Conservation (phyloP, 2,113 vertebrate genomes). For the Crotalus viridis region DNA sequence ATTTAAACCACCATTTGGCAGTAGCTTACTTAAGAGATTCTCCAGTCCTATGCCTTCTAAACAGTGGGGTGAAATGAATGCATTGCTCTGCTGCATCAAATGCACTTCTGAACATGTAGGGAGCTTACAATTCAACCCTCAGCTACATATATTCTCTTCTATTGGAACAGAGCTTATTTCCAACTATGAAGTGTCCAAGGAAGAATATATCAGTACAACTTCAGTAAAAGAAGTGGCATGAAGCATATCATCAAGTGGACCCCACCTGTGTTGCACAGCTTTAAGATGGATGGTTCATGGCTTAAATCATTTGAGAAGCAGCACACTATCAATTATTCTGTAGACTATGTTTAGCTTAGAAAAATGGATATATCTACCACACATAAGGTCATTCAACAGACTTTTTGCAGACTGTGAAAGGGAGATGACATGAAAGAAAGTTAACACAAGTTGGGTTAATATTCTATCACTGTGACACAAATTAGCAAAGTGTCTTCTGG, state of each 20-base stretch:
- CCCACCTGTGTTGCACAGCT: neutral
- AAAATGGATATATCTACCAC: neutral
- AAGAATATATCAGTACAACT: neutral
- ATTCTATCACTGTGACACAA: neutral
- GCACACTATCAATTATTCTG: neutral
- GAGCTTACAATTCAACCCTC: neutral
- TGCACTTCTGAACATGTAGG: neutral
- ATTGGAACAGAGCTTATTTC: neutral
- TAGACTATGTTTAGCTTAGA: neutral
- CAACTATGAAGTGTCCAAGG: neutral
- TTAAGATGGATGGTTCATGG: neutral
- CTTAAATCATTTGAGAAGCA: neutral
- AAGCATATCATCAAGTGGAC: neutral
- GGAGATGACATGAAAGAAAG: neutral
- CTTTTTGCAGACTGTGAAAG: neutral
- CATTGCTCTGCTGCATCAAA: neutral
- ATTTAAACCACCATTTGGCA: neutral
- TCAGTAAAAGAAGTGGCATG: neutral
- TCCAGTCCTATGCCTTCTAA: neutral
- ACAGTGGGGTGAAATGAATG: neutral
- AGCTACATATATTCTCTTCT: neutral
- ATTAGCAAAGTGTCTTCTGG: neutral
- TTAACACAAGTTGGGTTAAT: neutral
- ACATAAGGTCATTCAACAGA: neutral
- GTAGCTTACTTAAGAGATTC: neutral